Conservation (phyloP, 2,888 invertebrate genomes). For the Cinara cedri region DNA sequence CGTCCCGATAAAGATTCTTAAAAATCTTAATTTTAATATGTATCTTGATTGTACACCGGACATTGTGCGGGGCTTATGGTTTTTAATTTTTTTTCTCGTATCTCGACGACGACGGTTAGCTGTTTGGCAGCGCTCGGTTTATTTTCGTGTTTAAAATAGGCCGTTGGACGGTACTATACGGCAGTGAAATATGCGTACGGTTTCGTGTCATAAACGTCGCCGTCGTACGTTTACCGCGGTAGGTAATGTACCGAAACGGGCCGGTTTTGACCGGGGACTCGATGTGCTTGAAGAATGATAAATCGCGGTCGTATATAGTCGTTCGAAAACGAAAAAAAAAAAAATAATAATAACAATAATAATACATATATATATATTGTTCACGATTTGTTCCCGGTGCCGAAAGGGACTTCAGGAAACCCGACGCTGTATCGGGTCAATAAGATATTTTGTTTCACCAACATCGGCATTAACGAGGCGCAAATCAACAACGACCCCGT, state of each 20-base stretch:
- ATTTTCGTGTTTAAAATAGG: conserved; percentile 39
- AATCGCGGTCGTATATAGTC: conserved; percentile 8
- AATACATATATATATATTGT: neutral
- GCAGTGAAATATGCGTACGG: conserved; percentile 6
- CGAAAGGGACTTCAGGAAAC: too few species aligned
- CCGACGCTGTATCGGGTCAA: too few species aligned
- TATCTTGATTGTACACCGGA: too few species aligned
- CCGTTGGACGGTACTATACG: neutral
- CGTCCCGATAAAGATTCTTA: too few species aligned
- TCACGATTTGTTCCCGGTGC: too few species aligned
- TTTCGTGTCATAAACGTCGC: conserved; percentile 41
- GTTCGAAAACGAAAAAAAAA: too few species aligned
- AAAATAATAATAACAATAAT: neutral
- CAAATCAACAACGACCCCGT: too few species aligned
- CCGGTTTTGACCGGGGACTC: neutral
- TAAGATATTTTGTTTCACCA: too few species aligned
- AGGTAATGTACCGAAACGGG: conserved; percentile 41
- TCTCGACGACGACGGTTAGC: too few species aligned
- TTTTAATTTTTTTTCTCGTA: conserved; percentile 1
- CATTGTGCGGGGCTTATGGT: neutral
- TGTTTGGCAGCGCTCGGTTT: conserved; percentile 4
- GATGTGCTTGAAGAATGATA: conserved; percentile 32
- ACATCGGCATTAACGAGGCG: too few species aligned
- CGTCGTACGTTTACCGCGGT: neutral
- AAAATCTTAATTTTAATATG: too few species aligned